These are phyloP conservation scores for Eudyptes chrysolophus DNA, from an alignment of 2,113 vertebrate genomes.

Conservation along the genomic window DNA sequence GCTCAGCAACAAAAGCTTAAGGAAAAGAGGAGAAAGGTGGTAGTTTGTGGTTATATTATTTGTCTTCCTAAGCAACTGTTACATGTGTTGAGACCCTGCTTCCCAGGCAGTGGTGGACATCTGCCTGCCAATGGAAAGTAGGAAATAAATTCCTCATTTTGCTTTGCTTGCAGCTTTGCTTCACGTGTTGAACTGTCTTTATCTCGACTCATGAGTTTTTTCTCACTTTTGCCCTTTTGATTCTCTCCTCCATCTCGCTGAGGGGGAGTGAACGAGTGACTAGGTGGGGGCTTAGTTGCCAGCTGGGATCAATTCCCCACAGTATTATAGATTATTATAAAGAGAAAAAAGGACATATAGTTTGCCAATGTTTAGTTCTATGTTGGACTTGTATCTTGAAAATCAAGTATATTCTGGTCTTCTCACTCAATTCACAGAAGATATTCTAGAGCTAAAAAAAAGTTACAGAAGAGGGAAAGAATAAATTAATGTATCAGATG, in stretches of 20 bases:
- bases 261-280: not conserved
- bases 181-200: not conserved
- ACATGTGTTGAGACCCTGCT: not conserved
- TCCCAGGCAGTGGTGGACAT: not conserved
- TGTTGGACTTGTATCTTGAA: not conserved
- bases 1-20: not conserved
- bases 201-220: not conserved
- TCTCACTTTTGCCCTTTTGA: not conserved
- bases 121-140: not conserved
- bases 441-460: not conserved
- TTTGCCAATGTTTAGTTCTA: not conserved
- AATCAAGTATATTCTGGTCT: not conserved
- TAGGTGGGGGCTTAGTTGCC: not conserved
- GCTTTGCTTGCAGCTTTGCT: not conserved
- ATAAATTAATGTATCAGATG: not conserved
- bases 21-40: not conserved
- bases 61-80: not conserved
- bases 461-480: not conserved
- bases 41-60: not conserved
- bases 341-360: not conserved
- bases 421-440: not conserved
- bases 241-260: not conserved
- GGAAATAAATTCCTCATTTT: not conserved
- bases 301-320: not conserved
- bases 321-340: not conserved